These are phyloP conservation scores for Hemitrygon akajei DNA, from an alignment of 2,797 vertebrate genomes.

Conservation along the genomic window DNA sequence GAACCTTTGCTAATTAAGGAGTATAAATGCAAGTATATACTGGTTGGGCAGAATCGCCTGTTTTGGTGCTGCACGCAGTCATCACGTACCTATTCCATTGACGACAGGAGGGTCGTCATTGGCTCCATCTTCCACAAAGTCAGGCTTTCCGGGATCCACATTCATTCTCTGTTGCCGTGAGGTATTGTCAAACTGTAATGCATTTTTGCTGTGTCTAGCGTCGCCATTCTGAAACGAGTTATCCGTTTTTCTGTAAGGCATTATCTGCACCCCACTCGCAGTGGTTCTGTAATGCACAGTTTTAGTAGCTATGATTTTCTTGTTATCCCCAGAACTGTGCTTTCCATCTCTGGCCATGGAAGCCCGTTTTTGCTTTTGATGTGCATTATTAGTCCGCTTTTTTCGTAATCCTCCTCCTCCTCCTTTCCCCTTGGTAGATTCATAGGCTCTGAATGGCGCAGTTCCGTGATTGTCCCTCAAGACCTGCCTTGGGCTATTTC, in stretches of 20 bases:
- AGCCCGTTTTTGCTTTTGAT: conserved; percentile 69
- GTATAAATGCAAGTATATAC: not conserved
- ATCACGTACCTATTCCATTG: conserved; percentile 74
- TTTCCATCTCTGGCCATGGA: conserved; percentile 50
- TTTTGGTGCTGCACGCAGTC: conserved; percentile 34
- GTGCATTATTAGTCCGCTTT: conserved; percentile 67
- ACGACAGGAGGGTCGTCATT: conserved; percentile 59
- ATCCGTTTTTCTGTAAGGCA: conserved; percentile 71
- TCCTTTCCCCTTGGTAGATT: conserved; percentile 64
- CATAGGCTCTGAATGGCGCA: conserved; percentile 55
- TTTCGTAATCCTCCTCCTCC: conserved; percentile 72
- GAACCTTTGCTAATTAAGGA: not conserved
- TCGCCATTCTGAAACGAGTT: conserved; percentile 82
- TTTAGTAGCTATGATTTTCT: conserved; percentile 64
- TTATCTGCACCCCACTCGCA: conserved; percentile 72
- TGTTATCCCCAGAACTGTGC: conserved; percentile 56
- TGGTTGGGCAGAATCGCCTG: not conserved
- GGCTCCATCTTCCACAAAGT: conserved; percentile 59
- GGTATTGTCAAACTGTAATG: conserved; percentile 69
- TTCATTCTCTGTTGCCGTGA: conserved; percentile 57
- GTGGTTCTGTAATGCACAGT: conserved; percentile 76
- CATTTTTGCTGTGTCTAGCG: conserved; percentile 56
- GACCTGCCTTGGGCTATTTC: conserved; percentile 50
- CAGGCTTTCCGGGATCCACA: conserved; percentile 57
- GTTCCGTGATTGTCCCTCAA: conserved; percentile 56